Evolutionary conservation across 2,797 vertebrate genomes (phyloP).

Genomic region (Oryzias dopingdopingensis): DNA sequence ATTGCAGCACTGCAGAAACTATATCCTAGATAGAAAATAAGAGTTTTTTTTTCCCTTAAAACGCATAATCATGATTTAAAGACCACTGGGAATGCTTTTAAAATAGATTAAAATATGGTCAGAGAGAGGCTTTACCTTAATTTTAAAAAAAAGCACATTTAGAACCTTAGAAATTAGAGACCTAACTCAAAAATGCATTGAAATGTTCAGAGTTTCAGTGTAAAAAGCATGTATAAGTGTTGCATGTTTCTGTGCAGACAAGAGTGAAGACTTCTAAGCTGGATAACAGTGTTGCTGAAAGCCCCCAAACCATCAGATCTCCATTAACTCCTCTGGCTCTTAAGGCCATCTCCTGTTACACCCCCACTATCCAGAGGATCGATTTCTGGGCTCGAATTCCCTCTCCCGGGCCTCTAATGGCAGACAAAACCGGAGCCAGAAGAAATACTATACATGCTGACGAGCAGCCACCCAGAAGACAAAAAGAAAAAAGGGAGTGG

Average conservation of each 20-base stretch:
- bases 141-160: too few relatives aligned
- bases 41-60: too few relatives aligned
- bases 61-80: too few relatives aligned
- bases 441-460: conserved; percentile 95
- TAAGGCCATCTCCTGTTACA: conserved; percentile 88
- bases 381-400: conserved; percentile 94
- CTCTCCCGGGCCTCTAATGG: conserved; percentile 96
- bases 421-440: conserved; percentile 87
- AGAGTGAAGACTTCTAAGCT: conserved; percentile 38
- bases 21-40: too few relatives aligned
- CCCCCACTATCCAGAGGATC: conserved; percentile 88
- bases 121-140: too few relatives aligned
- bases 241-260: conserved; percentile 18
- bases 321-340: conserved; percentile 66
- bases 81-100: too few relatives aligned
- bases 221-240: conserved; percentile 12
- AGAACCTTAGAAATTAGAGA: too few relatives aligned
- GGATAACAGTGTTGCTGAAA: conserved; percentile 55
- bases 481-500: conserved; percentile 47
- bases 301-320: conserved; percentile 56
- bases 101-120: too few relatives aligned
- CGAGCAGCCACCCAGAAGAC: conserved; percentile 49
- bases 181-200: too few relatives aligned
- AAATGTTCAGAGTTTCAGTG: conserved; percentile 10
- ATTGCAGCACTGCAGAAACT: too few relatives aligned